These are phyloP conservation scores for Naja naja DNA, from an alignment of 2,113 vertebrate genomes.

Conservation along the genomic window DNA sequence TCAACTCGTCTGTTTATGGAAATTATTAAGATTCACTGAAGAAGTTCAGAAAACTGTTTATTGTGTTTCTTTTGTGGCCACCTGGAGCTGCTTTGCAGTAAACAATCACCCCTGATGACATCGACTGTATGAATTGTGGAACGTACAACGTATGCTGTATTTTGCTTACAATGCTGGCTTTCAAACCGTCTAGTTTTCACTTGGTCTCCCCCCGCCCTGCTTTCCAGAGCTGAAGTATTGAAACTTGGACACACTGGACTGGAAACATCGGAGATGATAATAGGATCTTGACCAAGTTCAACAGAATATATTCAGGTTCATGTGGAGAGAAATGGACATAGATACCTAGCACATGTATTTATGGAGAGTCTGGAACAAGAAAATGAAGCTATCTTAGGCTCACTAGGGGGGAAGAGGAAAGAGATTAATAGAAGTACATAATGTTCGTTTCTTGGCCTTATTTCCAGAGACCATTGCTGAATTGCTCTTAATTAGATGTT, in stretches of 20 bases:
- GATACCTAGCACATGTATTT: conserved; percentile 38
- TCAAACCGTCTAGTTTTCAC: conserved; percentile 23
- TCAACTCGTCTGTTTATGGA: conserved; percentile 50
- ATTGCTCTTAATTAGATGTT: conserved; percentile 27
- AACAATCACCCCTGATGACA: conserved; percentile 21
- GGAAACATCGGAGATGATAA: conserved; percentile 58
- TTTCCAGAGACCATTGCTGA: conserved; percentile 24
- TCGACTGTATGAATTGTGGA: conserved; percentile 45
- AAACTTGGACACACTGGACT: conserved; percentile 53
- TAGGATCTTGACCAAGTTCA: conserved; percentile 52
- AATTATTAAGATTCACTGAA: conserved; percentile 51
- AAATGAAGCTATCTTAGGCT: neutral
- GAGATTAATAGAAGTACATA: neutral
- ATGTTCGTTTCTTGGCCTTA: neutral
- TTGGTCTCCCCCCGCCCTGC: neutral
- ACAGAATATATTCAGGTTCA: conserved; percentile 43
- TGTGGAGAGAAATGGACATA: conserved; percentile 22
- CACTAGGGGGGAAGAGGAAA: neutral
- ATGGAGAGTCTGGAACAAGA: neutral
- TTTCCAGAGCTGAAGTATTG: conserved; percentile 57
- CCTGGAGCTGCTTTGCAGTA: neutral
- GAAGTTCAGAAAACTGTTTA: conserved; percentile 16
- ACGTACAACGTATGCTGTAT: conserved; percentile 18
- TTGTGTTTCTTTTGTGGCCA: neutral
- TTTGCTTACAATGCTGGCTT: conserved; percentile 43